Base-by-base conservation (phyloP, 1,140 invertebrate species). In the Rhopalosiphum padi region DNA sequence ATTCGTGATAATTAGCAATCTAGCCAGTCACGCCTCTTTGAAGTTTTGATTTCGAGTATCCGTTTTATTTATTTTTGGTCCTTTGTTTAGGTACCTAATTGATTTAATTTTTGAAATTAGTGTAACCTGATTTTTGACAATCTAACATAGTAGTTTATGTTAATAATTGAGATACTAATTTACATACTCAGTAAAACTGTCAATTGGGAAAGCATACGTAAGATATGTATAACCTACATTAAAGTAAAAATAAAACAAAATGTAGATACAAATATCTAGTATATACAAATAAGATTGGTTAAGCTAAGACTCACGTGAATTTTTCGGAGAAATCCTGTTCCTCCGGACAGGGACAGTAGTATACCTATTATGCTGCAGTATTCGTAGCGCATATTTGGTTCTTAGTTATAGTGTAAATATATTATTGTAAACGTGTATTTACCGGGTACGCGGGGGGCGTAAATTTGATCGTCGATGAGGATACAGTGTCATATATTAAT, bases 1-100 rank as follows among this genome's bases (percentile, higher is more conserved):
- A 86, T 86, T 86, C 43, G 25, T 86, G 85, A 86, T 46, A 43
- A 86, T 86, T 43, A 23, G 41, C 41, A 86, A 86, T 86, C 41
- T n/a, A 30, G 22, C 23, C 55, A 25, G 25, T 60, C 25, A 68
- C 60, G 60, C 60, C 60, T 68, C 60, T 68, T 68, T 68, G 60
- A n/a, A 68, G 30, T 68, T n/a, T 68, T 68, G 11, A 30, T 68
- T 68, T 68, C 30, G 60, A 68, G 60, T 68, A 68, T 30, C 60
- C 30, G 60, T 68, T 68, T 68, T 9, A 68, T 68, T 68, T 68
- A 60, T 68, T 68, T 25, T 2, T 68, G 30, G 60, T n/a, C 30
- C 30, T n/a, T 68, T 68, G 60, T 68, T 68, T 68, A 9, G 4
- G 30, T 21, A 41, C 41, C 41, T 41, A 11, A 68, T 68, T 68